Conservation (phyloP, 23 tunicate species). For the Ascidia mentula region DNA sequence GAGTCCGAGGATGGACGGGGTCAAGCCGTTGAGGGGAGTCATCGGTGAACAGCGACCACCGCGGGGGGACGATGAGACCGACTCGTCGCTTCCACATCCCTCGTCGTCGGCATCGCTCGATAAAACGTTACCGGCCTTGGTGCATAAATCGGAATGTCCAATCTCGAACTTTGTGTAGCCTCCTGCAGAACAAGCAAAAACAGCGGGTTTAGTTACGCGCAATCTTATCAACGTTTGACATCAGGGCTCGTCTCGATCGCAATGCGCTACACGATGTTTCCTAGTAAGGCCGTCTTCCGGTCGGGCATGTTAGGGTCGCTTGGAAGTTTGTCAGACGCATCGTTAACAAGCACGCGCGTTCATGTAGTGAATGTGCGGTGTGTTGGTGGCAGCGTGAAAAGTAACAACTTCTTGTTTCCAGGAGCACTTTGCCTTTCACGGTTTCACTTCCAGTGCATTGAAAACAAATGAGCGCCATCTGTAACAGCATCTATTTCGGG, state of each 20-base stretch:
- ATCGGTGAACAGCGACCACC: slow-evolving; percentile 59
- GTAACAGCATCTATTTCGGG: slow-evolving; percentile 2
- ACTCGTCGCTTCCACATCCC: slow-evolving; percentile 69
- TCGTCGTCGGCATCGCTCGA: slow-evolving; percentile 79
- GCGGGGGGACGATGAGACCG: slow-evolving; percentile 21
- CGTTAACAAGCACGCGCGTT: neutral
- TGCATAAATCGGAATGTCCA: slow-evolving; percentile 66
- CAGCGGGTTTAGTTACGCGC: neutral
- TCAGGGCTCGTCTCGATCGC: neutral
- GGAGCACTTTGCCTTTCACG: neutral
- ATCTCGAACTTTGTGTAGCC: slow-evolving; percentile 67
- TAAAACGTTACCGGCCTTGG: slow-evolving; percentile 30
- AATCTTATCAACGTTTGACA: neutral
- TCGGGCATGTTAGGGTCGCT: neutral
- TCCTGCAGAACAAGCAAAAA: slow-evolving; percentile 39
- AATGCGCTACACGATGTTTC: slow-evolving; percentile 5
- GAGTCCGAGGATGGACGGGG: slow-evolving; percentile 45
- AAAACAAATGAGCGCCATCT: too few relatives aligned
- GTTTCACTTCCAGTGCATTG: neutral
- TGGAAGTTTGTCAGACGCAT: neutral
- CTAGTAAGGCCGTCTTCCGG: slow-evolving; percentile 1
- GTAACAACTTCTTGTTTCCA: neutral
- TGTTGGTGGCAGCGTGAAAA: neutral
- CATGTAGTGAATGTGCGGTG: neutral
- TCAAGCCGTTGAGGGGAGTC: slow-evolving; percentile 43